phyloP scores from a whole-genome alignment of 2,888 invertebrate genomes.

The Sturmia bella region DNA sequence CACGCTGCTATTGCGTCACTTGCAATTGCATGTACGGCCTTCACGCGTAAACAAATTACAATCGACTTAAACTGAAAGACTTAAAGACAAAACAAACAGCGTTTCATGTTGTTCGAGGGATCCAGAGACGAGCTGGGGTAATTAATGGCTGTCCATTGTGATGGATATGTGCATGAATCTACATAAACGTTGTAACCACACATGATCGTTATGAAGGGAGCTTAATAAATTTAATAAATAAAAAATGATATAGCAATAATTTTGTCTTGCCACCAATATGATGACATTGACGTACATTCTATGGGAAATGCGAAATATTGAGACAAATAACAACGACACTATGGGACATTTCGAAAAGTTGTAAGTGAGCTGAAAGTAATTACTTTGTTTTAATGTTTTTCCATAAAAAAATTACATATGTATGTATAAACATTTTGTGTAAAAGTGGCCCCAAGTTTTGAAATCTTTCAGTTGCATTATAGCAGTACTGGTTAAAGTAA shows the following conservation, averaged over 20 bases:
- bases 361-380: no score
- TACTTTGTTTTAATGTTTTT: no score
- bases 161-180: constrained; percentile 17
- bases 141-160: constrained; percentile 28
- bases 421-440: no score
- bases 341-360: background rate
- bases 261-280: constrained; percentile 32
- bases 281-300: background rate
- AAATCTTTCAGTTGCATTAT: no score
- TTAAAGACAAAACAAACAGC: background rate
- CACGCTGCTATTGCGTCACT: constrained; percentile 61
- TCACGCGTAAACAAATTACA: constrained; percentile 61
- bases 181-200: background rate
- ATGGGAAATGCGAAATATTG: background rate
- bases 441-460: no score
- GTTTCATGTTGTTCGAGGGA: background rate
- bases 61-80: constrained; percentile 33
- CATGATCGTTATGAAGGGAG: constrained; percentile 30
- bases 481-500: no score
- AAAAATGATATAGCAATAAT: background rate
- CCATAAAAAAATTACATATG: no score
- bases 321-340: background rate
- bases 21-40: constrained; percentile 69
- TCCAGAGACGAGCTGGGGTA: background rate
- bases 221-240: no score